Evolutionary conservation across 2,113 vertebrate species (phyloP), one percentile per base, ranked within the genome.

Genomic region (Xiphophorus maculatus): DNA sequence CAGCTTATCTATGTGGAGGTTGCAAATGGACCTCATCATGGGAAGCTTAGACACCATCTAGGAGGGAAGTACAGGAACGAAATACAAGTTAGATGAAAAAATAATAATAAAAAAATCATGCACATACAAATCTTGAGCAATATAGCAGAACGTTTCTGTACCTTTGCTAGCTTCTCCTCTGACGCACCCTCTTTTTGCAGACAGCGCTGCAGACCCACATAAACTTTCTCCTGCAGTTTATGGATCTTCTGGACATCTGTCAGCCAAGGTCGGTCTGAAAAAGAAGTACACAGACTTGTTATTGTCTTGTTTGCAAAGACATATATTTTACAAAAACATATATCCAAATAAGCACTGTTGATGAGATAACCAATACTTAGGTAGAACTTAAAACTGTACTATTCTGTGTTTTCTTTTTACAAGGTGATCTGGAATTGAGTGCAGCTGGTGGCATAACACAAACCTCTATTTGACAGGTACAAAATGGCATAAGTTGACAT

Each of bases 1-100:
- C 92, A 97, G 92, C 89, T 97, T 97, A 89, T 97, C 96, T 66
- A 96, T 94, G 92, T 97, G 96, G 66, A 97, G 96, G 83, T 95
- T 96, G 89, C 96, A 97, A 76, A 97, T 97, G 14, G 95, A 96
- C 91, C 96, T 97, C 95, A 97, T 95, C 54, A 92, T 67, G 66
- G 96, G 96, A 69, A 97, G 92, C 79, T 96, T 97, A 67, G 96
- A 95, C 77, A 97, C 93, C 94, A 97, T 96, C 96, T 97, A 77
- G 4, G 72, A 66, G 5, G n/a, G n/a, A 66, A 60, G 73, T 10
- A 37, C 22, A 83, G 22, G 78, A 54, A 33, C 48, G 2, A 5
- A 54, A 32, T 1, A 25, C 5, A 42, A 27, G 64, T 69, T 65
- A 58, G 25, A n/a, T 3, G 58, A 64, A n/a, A 54, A 42, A 22